These are phyloP conservation scores for Drosophila mimetica DNA, from an alignment of 2,888 invertebrate genomes.

Conservation along the genomic window DNA sequence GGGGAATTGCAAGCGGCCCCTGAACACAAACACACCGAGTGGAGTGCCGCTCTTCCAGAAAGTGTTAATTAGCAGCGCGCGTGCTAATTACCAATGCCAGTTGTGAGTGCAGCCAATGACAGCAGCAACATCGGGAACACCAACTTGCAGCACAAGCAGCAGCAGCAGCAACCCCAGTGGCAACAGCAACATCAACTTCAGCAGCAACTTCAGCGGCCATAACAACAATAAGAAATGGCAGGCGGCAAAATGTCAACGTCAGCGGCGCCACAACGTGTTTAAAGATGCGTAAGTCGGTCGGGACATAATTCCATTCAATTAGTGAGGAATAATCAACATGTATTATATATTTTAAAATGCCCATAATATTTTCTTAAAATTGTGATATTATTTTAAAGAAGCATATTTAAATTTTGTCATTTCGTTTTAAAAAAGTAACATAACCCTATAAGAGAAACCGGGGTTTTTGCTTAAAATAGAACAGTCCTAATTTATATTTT, in stretches of 20 bases:
- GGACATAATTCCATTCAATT: not conserved
- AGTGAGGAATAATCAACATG: not conserved
- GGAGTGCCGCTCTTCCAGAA: conserved; percentile 36
- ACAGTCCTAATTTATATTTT: too few relatives aligned
- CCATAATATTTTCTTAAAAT: too few relatives aligned
- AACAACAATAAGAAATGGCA: conserved; percentile 26
- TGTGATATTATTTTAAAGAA: too few relatives aligned
- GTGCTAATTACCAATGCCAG: conserved; percentile 69
- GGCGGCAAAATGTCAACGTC: conserved; percentile 38
- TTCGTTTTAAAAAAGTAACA: too few relatives aligned
- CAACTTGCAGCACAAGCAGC: not conserved
- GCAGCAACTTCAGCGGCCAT: conserved; percentile 17
- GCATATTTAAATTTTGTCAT: not conserved
- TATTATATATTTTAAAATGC: not conserved
- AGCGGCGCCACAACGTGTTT: conserved; percentile 30
- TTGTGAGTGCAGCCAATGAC: conserved; percentile 40
- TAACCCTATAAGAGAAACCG: too few relatives aligned
- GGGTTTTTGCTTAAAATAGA: too few relatives aligned
- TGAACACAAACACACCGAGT: conserved; percentile 26
- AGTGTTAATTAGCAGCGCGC: conserved; percentile 65
- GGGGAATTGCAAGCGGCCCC: conserved; percentile 53
- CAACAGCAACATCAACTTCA: conserved; percentile 10
- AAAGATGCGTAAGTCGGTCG: conserved; percentile 18
- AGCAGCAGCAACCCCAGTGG: not conserved
- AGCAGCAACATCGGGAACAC: conserved; percentile 6